A percentile compares a stretch with the other conserved stretches of the same genome.
phyloP scores from a whole-genome alignment of 2,797 vertebrate genomes.

The Tokudaia tokunoshimensis region DNA sequence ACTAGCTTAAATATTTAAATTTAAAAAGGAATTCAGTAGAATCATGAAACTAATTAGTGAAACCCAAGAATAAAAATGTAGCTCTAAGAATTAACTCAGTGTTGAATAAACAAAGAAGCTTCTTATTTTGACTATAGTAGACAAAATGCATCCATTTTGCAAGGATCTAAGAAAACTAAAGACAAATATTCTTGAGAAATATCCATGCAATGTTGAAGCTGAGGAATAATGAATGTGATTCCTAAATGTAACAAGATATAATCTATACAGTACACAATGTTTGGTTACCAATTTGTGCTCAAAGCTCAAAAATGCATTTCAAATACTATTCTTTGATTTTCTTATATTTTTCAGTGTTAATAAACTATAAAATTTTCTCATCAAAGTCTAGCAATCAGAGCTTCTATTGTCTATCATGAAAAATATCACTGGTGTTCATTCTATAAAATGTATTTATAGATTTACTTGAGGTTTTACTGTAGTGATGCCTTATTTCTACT shows the following conservation, averaged over 20 bases:
- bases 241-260: no score
- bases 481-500: background rate
- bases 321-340: background rate
- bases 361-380: background rate
- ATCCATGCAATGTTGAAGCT: background rate
- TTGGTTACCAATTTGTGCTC: background rate
- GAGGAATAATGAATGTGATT: background rate
- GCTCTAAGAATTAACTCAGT: background rate
- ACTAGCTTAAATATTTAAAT: background rate
- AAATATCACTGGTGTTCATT: background rate
- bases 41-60: background rate
- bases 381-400: background rate
- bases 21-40: background rate
- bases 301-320: background rate
- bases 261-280: background rate
- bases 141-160: background rate
- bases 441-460: background rate
- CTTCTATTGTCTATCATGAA: background rate
- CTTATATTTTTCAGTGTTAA: slow-evolving; percentile 27
- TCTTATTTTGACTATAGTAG: background rate
- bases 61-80: background rate
- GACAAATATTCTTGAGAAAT: background rate
- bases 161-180: background rate
- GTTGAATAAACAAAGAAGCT: background rate
- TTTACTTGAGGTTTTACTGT: background rate